Conservation (phyloP, 2,888 invertebrate species). For the Epirrita christyi region DNA sequence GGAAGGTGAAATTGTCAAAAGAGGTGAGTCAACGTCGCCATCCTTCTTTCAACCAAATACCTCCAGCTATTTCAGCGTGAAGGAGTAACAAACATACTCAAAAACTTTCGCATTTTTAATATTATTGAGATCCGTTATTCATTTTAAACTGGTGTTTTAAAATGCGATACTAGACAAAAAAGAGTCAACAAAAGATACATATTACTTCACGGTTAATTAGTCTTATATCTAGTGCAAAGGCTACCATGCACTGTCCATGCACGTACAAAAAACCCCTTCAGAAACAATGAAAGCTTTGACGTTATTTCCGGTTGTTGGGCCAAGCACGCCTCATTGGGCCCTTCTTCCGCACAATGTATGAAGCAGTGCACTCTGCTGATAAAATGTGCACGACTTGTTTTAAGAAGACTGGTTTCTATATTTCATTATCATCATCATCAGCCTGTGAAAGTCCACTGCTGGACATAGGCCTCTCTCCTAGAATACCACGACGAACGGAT, state of each 20-base stretch:
- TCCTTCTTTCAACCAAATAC: too few species aligned
- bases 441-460: too few species aligned
- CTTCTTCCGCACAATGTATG: constrained; percentile 43
- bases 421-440: not conserved
- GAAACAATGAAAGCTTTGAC: constrained; percentile 70
- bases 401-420: constrained; percentile 1
- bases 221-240: constrained; percentile 55
- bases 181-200: not conserved
- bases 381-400: constrained; percentile 28
- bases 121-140: not conserved
- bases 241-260: constrained; percentile 35
- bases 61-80: too few species aligned
- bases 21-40: too few species aligned
- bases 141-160: not conserved
- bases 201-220: constrained; percentile 48
- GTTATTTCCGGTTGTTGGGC: constrained; percentile 73
- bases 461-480: too few species aligned
- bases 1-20: too few species aligned
- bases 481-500: too few species aligned
- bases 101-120: too few species aligned
- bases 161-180: too few species aligned
- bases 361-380: constrained; percentile 26
- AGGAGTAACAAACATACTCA: too few species aligned
- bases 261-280: constrained; percentile 51
- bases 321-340: constrained; percentile 64